Conservation (phyloP, 2,113 vertebrate genomes). For the Gavialis gangeticus region DNA sequence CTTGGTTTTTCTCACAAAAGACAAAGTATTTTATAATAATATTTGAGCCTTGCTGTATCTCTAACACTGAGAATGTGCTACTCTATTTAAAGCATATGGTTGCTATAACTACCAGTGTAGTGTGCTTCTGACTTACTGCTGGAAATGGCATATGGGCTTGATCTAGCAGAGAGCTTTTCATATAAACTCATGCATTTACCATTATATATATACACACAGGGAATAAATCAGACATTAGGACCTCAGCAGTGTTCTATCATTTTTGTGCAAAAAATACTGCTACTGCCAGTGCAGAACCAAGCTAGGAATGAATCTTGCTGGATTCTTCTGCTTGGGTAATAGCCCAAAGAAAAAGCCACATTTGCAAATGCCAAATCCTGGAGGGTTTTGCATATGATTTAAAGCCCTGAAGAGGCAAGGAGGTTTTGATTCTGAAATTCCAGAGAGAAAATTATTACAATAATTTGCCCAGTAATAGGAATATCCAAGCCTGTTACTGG, state of each 20-base stretch:
- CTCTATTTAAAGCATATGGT: not conserved
- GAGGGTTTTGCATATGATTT: not conserved
- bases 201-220: not conserved
- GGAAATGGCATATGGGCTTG: fast-evolving
- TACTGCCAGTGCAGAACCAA: not conserved
- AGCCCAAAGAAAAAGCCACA: not conserved
- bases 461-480: not conserved
- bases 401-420: not conserved
- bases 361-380: not conserved
- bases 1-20: fast-evolving
- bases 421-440: not conserved
- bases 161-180: not conserved
- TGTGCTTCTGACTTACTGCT: not conserved
- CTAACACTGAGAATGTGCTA: not conserved
- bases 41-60: not conserved
- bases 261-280: not conserved
- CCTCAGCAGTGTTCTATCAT: not conserved
- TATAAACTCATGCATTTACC: not conserved
- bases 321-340: not conserved
- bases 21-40: fast-evolving
- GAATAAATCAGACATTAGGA: not conserved
- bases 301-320: fast-evolving
- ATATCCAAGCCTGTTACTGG: not conserved
- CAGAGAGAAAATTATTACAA: not conserved
- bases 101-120: constrained; percentile 15